Evolutionary conservation across 2,113 vertebrate genomes (phyloP).

Genomic region (Melanerpes aurifrons): DNA sequence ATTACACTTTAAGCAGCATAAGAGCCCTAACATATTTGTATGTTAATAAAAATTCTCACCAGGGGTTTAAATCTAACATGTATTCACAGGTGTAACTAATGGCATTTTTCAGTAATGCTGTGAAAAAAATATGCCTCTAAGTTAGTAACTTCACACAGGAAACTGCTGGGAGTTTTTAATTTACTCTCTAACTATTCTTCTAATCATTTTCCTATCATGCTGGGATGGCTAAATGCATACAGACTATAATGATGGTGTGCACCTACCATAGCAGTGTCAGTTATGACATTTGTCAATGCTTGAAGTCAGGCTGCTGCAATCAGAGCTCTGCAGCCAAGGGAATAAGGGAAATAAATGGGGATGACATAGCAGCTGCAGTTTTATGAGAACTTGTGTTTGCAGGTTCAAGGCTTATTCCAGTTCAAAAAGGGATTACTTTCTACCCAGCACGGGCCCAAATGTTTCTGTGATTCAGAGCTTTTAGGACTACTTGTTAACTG

Average conservation of each 20-base stretch:
- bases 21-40: conserved; percentile 67
- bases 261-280: conserved; percentile 38
- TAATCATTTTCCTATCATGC: conserved; percentile 61
- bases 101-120: conserved; percentile 42
- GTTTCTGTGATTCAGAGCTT: not conserved
- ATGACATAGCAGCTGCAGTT: not conserved
- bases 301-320: not conserved
- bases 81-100: conserved; percentile 67
- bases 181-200: conserved; percentile 63
- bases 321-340: not conserved
- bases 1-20: conserved; percentile 72
- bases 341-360: not conserved
- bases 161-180: conserved; percentile 72
- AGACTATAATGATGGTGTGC: conserved; percentile 40
- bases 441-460: not conserved
- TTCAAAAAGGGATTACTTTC: not conserved
- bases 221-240: conserved; percentile 59
- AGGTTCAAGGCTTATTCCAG: not conserved
- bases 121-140: conserved; percentile 48
- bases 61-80: conserved; percentile 66
- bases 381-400: not conserved
- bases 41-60: conserved; percentile 73
- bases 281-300: conserved; percentile 36
- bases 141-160: conserved; percentile 52
- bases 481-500: not conserved